Base-by-base conservation (phyloP, 2,888 invertebrate genomes). In the Caenorhabditis wallacei region DNA sequence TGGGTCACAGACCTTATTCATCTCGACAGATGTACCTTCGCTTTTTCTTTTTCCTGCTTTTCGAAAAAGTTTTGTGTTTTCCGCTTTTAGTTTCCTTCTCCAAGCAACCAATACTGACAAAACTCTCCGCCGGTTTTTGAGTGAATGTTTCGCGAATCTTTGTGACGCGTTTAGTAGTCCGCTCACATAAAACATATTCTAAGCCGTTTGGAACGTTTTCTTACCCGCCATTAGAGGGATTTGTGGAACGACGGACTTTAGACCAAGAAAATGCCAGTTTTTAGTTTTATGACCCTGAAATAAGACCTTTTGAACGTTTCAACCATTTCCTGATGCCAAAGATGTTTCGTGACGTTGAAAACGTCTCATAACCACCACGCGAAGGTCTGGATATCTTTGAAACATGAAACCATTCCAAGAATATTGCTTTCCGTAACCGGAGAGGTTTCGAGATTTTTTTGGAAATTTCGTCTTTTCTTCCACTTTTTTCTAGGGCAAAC, bases 371-470 rank as follows among this genome's bases (percentile, higher is more conserved):
- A 69, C 78, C 69, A 30, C 69, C 69, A 69, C 69, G 69, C 78
- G 69, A 78, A 69, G 63, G 76, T 59, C 68, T 66, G 40, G 78
- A 78, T 78, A 78, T 78, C 78, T 70, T 30, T 80, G 80, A 74
- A 80, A 80, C 80, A 80, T 80, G 80, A 80, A 63, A 80, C 80
- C 74, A 80, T 75, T 63, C 69, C 66, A 40, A 79, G 79, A 79
- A 79, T 79, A 79, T 79, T 79, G 64, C 71, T 79, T 79, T 79
- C 79, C 71, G 79, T 79, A 79, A 79, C 79, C 71, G 79, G 79
- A 79, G 79, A 79, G 71, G 71, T 57, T 79, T 79, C 63, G 64
- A 79, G 79, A 79, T 79, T 79, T 79, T 79, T 79, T 30, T 54
- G 22, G 68, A 66, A 66, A 71, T 61, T 68, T 80, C 40, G 56